Conservation (phyloP, 2,113 vertebrate genomes). For the Eonycteris spelaea region DNA sequence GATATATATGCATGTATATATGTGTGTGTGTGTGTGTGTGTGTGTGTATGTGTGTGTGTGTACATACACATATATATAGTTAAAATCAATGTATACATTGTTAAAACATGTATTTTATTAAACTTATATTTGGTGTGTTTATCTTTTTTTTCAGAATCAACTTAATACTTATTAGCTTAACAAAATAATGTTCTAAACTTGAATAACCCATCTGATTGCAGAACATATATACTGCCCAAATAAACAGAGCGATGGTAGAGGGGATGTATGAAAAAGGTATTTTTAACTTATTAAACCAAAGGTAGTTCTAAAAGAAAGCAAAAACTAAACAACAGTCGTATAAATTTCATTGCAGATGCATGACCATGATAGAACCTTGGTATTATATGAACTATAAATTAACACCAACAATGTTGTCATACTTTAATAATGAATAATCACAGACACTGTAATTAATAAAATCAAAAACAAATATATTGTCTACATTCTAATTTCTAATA, state of each 20-base stretch:
- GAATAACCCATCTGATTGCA: background rate
- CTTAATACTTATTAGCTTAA: background rate
- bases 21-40: too few relatives aligned
- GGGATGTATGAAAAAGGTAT: background rate
- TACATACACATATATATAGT: too few relatives aligned
- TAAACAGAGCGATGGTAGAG: background rate
- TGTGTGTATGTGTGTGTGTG: too few relatives aligned
- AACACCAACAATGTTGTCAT: background rate
- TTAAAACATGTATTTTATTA: background rate
- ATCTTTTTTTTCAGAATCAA: background rate
- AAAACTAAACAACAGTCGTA: background rate
- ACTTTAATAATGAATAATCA: background rate
- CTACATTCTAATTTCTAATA: background rate
- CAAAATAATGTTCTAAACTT: background rate
- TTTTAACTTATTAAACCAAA: background rate
- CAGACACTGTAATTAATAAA: background rate
- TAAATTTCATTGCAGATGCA: background rate
- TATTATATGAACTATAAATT: background rate
- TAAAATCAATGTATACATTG: background rate
- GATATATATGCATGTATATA: too few relatives aligned
- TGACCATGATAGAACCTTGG: background rate
- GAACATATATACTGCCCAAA: background rate
- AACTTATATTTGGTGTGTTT: background rate
- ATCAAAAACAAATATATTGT: background rate
- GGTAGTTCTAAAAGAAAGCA: background rate